Evolutionary conservation across 2,797 vertebrate species (phyloP).

Genomic region (Paguma larvata): DNA sequence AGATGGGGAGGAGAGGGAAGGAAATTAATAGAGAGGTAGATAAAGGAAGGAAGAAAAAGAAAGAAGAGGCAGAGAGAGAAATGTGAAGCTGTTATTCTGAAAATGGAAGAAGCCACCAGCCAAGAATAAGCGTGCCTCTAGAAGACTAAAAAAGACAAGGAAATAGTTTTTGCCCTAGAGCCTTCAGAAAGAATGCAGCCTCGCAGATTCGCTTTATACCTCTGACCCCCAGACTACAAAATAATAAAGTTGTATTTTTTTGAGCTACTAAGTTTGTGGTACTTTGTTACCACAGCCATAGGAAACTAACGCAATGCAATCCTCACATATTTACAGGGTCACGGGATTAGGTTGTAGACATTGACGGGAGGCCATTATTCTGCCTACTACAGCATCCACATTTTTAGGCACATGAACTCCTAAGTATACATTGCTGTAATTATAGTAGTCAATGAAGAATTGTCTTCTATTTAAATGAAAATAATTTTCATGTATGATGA

Average conservation of each 20-base stretch:
- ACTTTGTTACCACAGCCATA: background rate
- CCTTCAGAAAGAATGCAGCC: background rate
- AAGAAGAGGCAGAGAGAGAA: background rate
- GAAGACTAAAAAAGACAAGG: constrained; percentile 20
- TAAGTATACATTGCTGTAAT: background rate
- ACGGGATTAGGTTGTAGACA: background rate
- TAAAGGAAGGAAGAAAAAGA: background rate
- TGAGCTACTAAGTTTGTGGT: background rate
- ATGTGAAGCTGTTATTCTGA: background rate
- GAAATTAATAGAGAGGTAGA: background rate
- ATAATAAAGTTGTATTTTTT: background rate
- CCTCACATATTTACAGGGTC: background rate
- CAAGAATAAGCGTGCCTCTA: background rate
- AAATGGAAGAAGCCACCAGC: background rate
- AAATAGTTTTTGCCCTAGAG: background rate
- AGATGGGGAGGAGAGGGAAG: too few species aligned
- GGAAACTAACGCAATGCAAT: background rate
- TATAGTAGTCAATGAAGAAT: constrained; percentile 7
- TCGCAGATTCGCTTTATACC: background rate
- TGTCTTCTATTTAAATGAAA: constrained; percentile 24
- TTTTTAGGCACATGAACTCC: constrained; percentile 36
- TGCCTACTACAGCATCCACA: background rate
- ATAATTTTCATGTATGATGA: constrained; percentile 30
- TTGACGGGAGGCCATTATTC: background rate
- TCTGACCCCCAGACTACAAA: background rate